Base-by-base conservation (phyloP, 2,888 invertebrate species). In the Amphipoea oculea region DNA sequence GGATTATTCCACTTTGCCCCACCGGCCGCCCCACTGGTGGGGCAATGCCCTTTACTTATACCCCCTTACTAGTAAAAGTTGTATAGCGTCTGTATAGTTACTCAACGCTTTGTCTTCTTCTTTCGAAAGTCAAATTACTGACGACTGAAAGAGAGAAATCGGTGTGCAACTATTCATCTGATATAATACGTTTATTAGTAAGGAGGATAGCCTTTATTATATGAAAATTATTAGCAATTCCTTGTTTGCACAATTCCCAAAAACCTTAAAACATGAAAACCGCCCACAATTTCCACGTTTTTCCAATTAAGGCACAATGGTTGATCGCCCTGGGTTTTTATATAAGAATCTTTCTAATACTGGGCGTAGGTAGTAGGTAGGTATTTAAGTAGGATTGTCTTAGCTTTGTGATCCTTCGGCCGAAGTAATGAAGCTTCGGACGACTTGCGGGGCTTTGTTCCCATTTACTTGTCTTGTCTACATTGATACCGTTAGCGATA, bases 401-500 rank as follows among this genome's bases (percentile, higher is more conserved):
- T 79, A 85, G 89, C 87, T 86, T 88, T 85, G 86, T 85, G 87
- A 89, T 87, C 82, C 80, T 78, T 79, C 78, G 82, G 82, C 72
- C 87, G 82, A 48, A 82, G 86, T 89, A 89, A 89, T 89, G 89
- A 89, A 89, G 88, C 86, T 84, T 83, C 79, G 78, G 83, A 87
- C 83, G 89, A 82, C 88, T 85, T 83, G 81, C 70, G 79, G 76
- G 82, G 85, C 79, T 89, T 89, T 85, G 85, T 85, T 80, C 48
- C 76, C 81, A 68, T 86, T 89, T 89, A 88, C 82, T 63, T 86
- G 78, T 87, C 54, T 54, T 20, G 81, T 88, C 79, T 83, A 85
- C 40, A 67, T 73, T 62, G 48, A 79, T 79, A 83, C 48, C 42
- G 71, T 73, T 42, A 65, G 40, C 60, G 69, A 66, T 68, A 79